A percentile compares a stretch with the other conserved stretches of the same genome.
phyloP scores from a whole-genome alignment of 2,113 vertebrate species.

The Bufo gargarizans region DNA sequence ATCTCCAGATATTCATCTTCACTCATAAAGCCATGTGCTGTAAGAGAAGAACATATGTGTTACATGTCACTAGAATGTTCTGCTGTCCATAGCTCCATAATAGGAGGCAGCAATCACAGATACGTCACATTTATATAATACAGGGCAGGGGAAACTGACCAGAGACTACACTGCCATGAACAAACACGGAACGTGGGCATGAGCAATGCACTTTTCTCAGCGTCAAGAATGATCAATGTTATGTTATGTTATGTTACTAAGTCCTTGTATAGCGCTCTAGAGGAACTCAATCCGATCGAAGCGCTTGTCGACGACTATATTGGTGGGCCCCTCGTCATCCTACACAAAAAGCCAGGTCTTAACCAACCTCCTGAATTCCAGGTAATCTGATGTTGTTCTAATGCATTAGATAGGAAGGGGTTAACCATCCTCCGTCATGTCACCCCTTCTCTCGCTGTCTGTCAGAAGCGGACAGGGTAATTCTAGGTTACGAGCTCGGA shows the following conservation, averaged over 20 bases:
- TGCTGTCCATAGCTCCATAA: background rate
- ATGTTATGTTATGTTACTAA: too few relatives aligned
- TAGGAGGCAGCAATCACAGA: too few relatives aligned
- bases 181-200: background rate
- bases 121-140: too few relatives aligned
- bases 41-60: background rate
- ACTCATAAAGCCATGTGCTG: constrained; percentile 84
- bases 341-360: too few relatives aligned
- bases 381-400: too few relatives aligned
- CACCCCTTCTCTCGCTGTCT: background rate
- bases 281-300: too few relatives aligned
- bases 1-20: constrained; percentile 95
- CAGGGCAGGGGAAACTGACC: background rate
- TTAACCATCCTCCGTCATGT: background rate
- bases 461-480: constrained; percentile 40
- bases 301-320: too few relatives aligned
- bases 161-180: background rate
- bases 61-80: background rate
- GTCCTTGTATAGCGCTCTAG: too few relatives aligned
- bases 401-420: constrained; percentile 2
- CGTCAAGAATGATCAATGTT: background rate
- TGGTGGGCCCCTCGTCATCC: too few relatives aligned
- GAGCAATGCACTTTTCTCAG: background rate
- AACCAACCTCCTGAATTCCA: too few relatives aligned
- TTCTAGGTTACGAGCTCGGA: constrained; percentile 44